Percentiles rank a stretch among this genome's conserved stretches.
Evolutionary conservation across 2,888 invertebrate species (phyloP).

Genomic region (Agrotis clavis): DNA sequence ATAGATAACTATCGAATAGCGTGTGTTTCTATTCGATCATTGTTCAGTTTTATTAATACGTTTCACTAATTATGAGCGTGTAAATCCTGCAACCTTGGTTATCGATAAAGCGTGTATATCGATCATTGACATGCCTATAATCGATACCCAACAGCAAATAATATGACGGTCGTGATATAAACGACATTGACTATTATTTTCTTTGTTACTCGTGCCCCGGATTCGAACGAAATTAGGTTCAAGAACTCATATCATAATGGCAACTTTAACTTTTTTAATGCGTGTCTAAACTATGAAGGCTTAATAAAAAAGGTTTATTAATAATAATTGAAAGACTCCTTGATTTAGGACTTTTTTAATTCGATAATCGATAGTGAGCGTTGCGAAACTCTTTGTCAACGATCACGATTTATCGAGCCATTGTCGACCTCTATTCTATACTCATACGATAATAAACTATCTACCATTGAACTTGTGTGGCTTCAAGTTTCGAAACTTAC

Average conservation of each 20-base stretch:
- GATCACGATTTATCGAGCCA: constrained; percentile 48
- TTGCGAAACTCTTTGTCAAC: constrained; percentile 54
- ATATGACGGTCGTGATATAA: constrained; percentile 84
- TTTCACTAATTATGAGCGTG: constrained; percentile 70
- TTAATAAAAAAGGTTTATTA: constrained; percentile 39
- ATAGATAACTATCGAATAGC: constrained; percentile 59
- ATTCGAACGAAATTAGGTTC: constrained; percentile 84
- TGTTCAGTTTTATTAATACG: constrained; percentile 66
- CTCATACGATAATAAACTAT: constrained; percentile 54
- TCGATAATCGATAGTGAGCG: constrained; percentile 45
- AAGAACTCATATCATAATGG: constrained; percentile 76
- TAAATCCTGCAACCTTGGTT: constrained; percentile 74
- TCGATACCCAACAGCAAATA: constrained; percentile 78
- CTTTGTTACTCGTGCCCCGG: constrained; percentile 83
- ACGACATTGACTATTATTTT: constrained; percentile 85
- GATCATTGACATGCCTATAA: constrained; percentile 80
- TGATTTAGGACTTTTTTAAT: constrained; percentile 55
- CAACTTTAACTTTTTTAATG: constrained; percentile 61
- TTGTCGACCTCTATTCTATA: constrained; percentile 60
- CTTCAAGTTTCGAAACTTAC: constrained; percentile 63
- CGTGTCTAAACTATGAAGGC: constrained; percentile 61
- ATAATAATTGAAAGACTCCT: constrained; percentile 34
- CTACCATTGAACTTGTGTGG: constrained; percentile 85
- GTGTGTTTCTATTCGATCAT: constrained; percentile 46
- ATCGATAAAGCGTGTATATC: constrained; percentile 70